Evolutionary conservation across 2,797 vertebrate species (phyloP).

Genomic region (Dendrocincla fuliginosa): DNA sequence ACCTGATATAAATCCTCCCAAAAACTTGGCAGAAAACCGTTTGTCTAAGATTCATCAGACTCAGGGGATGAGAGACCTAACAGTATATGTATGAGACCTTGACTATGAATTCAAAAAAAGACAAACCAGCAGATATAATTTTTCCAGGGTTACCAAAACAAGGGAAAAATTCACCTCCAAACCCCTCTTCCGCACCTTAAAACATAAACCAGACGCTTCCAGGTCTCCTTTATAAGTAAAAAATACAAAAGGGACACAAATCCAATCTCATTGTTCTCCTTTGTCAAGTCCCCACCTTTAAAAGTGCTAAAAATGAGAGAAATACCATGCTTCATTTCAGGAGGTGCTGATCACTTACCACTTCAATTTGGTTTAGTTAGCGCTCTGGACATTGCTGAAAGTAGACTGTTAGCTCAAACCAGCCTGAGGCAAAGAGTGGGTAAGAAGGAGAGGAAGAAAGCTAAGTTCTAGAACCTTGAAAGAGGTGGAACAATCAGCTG

Average conservation of each 20-base stretch:
- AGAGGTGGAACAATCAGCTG: background rate
- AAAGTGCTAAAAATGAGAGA: background rate
- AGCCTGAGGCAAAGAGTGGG: background rate
- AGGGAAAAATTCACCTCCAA: background rate
- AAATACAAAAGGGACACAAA: background rate
- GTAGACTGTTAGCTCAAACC: background rate
- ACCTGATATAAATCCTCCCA: background rate
- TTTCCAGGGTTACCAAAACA: background rate
- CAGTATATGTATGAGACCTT: background rate
- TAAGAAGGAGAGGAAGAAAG: background rate
- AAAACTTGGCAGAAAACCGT: background rate
- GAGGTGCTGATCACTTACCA: background rate
- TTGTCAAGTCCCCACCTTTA: background rate
- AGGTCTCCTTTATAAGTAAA: background rate
- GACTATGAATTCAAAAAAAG: background rate
- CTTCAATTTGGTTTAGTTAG: background rate
- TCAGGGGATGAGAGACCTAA: background rate
- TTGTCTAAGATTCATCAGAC: background rate
- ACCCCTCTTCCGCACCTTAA: background rate
- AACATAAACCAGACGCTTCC: background rate
- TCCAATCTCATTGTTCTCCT: background rate
- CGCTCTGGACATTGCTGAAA: background rate
- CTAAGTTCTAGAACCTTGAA: background rate
- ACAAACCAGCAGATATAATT: background rate
- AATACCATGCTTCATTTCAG: background rate